Evolutionary conservation across 53 echinoderm and acorn worm species (phyloP), one percentile per base, ranked within the genome.

Genomic region (Crossaster papposus): DNA sequence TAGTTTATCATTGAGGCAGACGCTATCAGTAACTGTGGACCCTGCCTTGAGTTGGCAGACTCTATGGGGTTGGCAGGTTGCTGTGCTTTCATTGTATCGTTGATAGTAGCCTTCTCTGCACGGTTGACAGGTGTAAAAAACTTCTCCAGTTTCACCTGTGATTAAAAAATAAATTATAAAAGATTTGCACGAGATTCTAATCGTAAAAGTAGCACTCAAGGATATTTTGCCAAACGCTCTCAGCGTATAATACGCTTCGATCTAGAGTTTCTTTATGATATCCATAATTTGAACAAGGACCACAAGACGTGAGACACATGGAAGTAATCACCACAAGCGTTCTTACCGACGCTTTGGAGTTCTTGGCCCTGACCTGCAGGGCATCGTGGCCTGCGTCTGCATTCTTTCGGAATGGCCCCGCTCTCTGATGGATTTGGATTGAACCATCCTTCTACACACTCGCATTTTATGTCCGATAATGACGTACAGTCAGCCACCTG

Each of bases 321-420:
- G 58, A 44, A 18, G 58, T 8, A 15, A 58, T 17, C 12, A 20
- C 58, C 12, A 58, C 58, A 58, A 58, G 17, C 58, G 15, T 58
- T 26, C 62, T 81, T 62, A 81, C 81, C 20, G 34, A 58, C 34
- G 54, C 31, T 18, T 18, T 7, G 20, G 29, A 34, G 63, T 81
- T 81, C 81, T 81, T 62, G 55, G 1, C 81, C 82, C 44, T 82
- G 64, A 1, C 82, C 82, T 36, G 82, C 82, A 64, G 36, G 64
- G 65, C 82, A 82, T 65, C 38, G 65, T 2, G 82, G 82, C 10
- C 14, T 51, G 17, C 3, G 14, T 24, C 82, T 65, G 44, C 82
- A 82, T 44, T 82, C 70, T 7, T 13, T 37, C 14, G 82, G 82
- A 28, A 65, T 30, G 65, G 24, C 68, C 33, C 29, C 10, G 6